Evolutionary conservation across 2,797 vertebrate genomes (phyloP), one percentile per base, ranked within the genome.

Genomic region (Oryzias sinensis): DNA sequence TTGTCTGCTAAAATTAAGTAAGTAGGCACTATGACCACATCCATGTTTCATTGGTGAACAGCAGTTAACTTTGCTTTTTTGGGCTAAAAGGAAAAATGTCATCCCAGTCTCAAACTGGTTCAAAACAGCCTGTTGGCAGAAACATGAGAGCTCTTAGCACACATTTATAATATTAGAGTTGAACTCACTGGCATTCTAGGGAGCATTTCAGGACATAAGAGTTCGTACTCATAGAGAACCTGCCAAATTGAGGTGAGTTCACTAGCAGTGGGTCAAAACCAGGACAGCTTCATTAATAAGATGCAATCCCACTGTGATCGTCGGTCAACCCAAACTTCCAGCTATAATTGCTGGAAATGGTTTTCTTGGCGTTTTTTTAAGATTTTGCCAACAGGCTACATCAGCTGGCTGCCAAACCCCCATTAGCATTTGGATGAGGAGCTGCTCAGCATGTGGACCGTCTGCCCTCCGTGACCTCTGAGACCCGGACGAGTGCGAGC

Each of bases 311-410:
- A 65, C 49, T 43, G 20, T 0, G 18, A 81, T 54, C 54, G 76
- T 72, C 70, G 62, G 73, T 82, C 83, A 61, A 75, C 78, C 80
- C 77, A 79, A 79, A 80, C 80, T 74, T 88, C 70, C 48, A 73
- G 54, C 81, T 80, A 85, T 59, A 62, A 83, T 70, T 0, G 27
- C 70, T 83, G 80, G 72, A 84, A 70, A 69, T 27, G 9, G 27
- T 71, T 75, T 22, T 55, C 53, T 68, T 54, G 29, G n/a, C 47
- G 9, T 33, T 33, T 70, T 70, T 81, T 80, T 59, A 76, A 53
- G 51, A 65, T 45, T 68, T 76, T 79, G 79, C 59, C 75, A 76
- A 74, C 68, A 76, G 65, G 66, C 70, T 57, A 24, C 81, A 79
- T 75, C 82, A 83, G 74, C 48, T 1, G 7, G 59, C 74, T 76